A percentile compares a stretch with the other conserved stretches of the same genome.
Evolutionary conservation across 2,888 invertebrate genomes (phyloP).

Genomic region (Nymphalis polychloros): DNA sequence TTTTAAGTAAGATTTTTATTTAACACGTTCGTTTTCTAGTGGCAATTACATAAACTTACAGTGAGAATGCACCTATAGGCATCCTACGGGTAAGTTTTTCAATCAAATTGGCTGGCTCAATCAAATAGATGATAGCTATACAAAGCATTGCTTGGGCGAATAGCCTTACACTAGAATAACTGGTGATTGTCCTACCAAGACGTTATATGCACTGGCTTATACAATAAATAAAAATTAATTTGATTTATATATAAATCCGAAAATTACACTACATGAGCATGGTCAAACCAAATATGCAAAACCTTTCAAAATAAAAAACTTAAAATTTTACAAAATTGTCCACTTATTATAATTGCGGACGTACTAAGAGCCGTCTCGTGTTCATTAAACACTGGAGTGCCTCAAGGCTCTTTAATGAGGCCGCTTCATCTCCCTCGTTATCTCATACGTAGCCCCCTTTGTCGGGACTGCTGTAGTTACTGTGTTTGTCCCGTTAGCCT

Average conservation of each 20-base stretch:
- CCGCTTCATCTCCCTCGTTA: slow-evolving; percentile 71
- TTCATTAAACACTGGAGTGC: slow-evolving; percentile 54
- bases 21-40: too few species aligned
- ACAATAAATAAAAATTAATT: too few species aligned
- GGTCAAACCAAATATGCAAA: neutral
- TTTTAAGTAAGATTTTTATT: too few species aligned
- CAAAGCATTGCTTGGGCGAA: too few species aligned
- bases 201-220: too few species aligned
- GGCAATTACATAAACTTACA: too few species aligned
- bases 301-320: neutral
- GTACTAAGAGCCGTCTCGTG: slow-evolving; percentile 45
- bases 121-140: too few species aligned
- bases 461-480: slow-evolving; percentile 51
- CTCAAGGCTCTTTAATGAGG: slow-evolving; percentile 69
- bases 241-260: neutral
- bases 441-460: slow-evolving; percentile 62
- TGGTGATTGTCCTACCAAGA: too few species aligned
- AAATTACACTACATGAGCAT: neutral
- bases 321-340: slow-evolving; percentile 26
- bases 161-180: too few species aligned
- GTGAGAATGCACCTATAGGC: too few species aligned
- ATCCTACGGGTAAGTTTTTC: too few species aligned
- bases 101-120: too few species aligned
- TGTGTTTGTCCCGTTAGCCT: slow-evolving; percentile 51
- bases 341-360: slow-evolving; percentile 37